These are phyloP conservation scores for Threskiornis aethiopicus DNA, from an alignment of 2,797 vertebrate genomes.

Conservation along the genomic window DNA sequence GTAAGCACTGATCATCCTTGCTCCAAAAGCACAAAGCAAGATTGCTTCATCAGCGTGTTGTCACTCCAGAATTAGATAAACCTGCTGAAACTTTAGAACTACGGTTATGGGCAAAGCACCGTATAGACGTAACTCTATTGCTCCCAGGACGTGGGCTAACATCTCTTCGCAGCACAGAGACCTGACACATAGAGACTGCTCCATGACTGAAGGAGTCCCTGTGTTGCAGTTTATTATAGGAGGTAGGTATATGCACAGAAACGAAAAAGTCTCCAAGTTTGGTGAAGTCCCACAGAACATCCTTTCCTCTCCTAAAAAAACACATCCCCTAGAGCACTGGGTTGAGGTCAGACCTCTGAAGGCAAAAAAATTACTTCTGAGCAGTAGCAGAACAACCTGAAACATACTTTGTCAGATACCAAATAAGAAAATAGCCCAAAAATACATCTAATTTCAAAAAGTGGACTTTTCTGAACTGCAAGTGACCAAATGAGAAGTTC, in stretches of 20 bases:
- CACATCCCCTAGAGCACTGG: neutral
- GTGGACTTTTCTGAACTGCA: neutral
- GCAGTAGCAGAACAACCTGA: neutral
- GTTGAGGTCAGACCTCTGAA: neutral
- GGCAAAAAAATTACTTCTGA: neutral
- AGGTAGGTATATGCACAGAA: neutral
- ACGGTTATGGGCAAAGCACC: neutral
- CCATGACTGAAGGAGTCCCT: neutral
- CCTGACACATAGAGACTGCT: neutral
- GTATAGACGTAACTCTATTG: fast-evolving
- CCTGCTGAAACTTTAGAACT: neutral
- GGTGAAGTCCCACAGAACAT: neutral
- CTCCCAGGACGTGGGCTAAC: neutral
- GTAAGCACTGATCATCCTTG: neutral
- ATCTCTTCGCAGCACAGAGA: neutral
- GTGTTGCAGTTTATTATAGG: fast-evolving
- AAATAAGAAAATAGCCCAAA: neutral
- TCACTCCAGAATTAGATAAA: neutral
- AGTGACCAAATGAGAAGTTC: neutral
- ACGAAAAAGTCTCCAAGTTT: neutral
- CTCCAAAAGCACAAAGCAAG: neutral
- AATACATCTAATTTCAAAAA: neutral
- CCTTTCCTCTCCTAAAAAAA: neutral
- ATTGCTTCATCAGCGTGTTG: neutral
- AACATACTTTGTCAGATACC: neutral